Evolutionary conservation across 2,113 vertebrate species (phyloP).

Genomic region (Peromyscus maniculatus): DNA sequence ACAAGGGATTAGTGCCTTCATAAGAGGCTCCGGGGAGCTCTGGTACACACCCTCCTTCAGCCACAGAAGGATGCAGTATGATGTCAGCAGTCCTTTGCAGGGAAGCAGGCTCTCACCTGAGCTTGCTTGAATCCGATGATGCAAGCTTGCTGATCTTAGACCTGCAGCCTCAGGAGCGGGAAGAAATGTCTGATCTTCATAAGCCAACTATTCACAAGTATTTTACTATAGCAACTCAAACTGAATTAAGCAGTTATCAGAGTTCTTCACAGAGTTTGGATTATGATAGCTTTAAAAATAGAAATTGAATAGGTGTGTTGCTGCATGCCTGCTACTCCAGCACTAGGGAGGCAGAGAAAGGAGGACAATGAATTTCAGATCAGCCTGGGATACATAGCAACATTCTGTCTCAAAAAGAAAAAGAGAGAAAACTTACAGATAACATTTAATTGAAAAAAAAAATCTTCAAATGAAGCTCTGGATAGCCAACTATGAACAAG

Average conservation of each 20-base stretch:
- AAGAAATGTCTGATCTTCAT: not conserved
- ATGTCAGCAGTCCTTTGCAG: no score
- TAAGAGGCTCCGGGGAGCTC: not conserved
- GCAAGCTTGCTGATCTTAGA: not conserved
- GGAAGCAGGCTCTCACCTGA: not conserved
- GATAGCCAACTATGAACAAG: not conserved
- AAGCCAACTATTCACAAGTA: not conserved
- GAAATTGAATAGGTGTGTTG: not conserved
- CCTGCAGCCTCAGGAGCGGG: not conserved
- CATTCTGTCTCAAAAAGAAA: not conserved
- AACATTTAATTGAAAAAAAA: not conserved
- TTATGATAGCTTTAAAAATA: not conserved
- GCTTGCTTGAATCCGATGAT: not conserved
- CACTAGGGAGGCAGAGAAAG: not conserved
- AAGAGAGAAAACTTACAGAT: no score
- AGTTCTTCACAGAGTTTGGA: constrained; percentile 54
- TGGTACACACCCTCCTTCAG: no score
- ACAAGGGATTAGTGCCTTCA: not conserved
- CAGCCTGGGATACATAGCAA: not conserved
- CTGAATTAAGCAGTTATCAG: not conserved
- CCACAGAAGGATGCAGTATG: accelerated
- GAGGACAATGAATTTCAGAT: not conserved
- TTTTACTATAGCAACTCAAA: not conserved
- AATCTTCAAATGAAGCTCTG: not conserved
- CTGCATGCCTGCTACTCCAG: not conserved